Evolutionary conservation across 2,797 vertebrate species (phyloP).

Genomic region (Anas bahamensis): DNA sequence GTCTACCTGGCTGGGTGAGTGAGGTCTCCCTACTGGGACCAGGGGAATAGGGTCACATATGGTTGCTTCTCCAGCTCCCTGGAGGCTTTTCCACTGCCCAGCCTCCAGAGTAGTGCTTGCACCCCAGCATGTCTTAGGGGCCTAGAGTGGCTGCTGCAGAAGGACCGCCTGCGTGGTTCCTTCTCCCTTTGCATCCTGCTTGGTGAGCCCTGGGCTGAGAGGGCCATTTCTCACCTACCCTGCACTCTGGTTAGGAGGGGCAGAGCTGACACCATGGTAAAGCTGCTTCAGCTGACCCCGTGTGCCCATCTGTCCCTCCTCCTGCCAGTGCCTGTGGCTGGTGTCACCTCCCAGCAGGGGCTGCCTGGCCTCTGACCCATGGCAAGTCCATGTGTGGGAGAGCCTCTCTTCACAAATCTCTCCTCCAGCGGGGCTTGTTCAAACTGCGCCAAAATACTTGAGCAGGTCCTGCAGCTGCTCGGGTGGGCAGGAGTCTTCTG

Average conservation of each 20-base stretch:
- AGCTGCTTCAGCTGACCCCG: accelerated
- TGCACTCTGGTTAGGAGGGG: neutral
- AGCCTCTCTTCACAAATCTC: neutral
- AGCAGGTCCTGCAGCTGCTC: neutral
- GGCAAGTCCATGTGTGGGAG: neutral
- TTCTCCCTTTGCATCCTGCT: neutral
- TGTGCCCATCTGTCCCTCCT: neutral
- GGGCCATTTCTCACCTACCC: neutral
- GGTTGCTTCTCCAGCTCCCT: neutral
- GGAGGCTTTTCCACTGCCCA: neutral
- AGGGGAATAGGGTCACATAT: neutral
- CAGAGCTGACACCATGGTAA: neutral
- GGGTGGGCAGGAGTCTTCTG: neutral
- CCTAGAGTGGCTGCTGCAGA: neutral
- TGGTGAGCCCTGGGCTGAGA: neutral
- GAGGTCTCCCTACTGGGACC: neutral
- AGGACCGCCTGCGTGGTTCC: neutral
- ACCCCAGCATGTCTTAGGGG: neutral
- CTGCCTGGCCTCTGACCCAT: neutral
- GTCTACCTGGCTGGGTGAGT: conserved; percentile 95
- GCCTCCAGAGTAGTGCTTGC: neutral
- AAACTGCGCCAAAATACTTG: neutral
- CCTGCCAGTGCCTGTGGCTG: accelerated
- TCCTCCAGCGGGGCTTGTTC: neutral
- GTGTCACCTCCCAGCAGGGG: neutral